phyloP scores from a whole-genome alignment of 2,888 invertebrate genomes.

The Eupithecia inturbata region DNA sequence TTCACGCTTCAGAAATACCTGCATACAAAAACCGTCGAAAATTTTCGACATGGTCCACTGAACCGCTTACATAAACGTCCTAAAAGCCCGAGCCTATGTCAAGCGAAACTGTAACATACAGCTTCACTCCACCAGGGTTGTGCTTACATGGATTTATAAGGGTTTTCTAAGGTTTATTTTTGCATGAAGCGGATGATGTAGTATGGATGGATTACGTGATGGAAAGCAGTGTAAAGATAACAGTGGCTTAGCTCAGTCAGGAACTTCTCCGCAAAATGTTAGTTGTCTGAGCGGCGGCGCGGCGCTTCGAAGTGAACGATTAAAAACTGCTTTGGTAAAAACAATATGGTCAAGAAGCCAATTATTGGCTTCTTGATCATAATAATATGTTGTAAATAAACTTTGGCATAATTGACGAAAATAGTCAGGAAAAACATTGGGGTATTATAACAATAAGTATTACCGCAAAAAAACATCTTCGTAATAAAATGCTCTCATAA shows the following conservation, averaged over 20 bases:
- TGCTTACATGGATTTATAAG: conserved; percentile 35
- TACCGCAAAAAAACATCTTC: not conserved
- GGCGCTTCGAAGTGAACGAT: no score
- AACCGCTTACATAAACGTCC: conserved; percentile 53
- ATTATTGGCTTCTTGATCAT: no score
- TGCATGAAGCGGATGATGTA: conserved; percentile 18
- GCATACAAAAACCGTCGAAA: conserved; percentile 48
- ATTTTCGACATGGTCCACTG: conserved; percentile 48
- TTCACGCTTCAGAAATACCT: conserved; percentile 46
- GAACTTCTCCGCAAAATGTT: conserved; percentile 6
- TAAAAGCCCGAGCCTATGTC: conserved; percentile 40
- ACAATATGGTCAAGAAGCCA: no score
- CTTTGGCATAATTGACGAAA: not conserved
- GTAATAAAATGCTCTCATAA: not conserved
- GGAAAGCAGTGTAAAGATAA: conserved; percentile 39
- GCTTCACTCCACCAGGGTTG: conserved; percentile 19
- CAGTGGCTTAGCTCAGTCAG: conserved; percentile 28
- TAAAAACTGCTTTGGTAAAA: not conserved
- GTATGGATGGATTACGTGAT: conserved; percentile 32
- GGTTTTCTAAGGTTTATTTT: conserved; percentile 29
- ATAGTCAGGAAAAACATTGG: not conserved
- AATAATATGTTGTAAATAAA: not conserved
- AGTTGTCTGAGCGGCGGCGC: no score
- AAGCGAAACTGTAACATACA: conserved; percentile 40
- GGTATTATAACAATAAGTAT: no score